Evolutionary conservation across 2,113 vertebrate species (phyloP).

Genomic region (Anarhynchus alexandrinus): DNA sequence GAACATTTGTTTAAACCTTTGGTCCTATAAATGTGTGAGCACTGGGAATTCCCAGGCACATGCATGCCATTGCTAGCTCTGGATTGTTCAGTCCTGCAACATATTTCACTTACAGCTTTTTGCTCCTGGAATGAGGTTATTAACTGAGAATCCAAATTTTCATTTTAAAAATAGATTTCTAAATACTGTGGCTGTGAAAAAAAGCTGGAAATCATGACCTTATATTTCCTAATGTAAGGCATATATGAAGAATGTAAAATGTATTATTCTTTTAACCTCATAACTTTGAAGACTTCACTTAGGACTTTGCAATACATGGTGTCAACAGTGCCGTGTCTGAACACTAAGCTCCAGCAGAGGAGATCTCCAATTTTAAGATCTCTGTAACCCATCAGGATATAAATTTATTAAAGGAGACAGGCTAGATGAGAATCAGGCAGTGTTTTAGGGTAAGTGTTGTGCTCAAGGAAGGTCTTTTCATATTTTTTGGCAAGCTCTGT

Average conservation of each 20-base stretch:
- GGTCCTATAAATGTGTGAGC: not conserved
- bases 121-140: not conserved
- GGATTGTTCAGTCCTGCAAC: fast-evolving
- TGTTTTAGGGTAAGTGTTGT: not conserved
- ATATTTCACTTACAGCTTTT: not conserved
- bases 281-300: not conserved
- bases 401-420: not conserved
- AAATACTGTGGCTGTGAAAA: not conserved
- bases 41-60: not conserved
- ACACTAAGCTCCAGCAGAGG: not conserved
- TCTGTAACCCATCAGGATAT: not conserved
- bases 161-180: not conserved
- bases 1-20: not conserved
- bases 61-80: fast-evolving
- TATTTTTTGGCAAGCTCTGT: not conserved
- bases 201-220: not conserved
- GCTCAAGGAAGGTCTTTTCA: not conserved
- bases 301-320: not conserved
- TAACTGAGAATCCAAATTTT: not conserved
- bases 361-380: not conserved
- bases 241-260: not conserved
- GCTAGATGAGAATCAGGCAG: not conserved
- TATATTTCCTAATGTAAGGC: not conserved
- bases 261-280: not conserved
- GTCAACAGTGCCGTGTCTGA: not conserved